Evolutionary conservation across 2,888 invertebrate genomes (phyloP), one percentile per base, ranked within the genome.

Genomic region (Drosophila vallismaia): DNA sequence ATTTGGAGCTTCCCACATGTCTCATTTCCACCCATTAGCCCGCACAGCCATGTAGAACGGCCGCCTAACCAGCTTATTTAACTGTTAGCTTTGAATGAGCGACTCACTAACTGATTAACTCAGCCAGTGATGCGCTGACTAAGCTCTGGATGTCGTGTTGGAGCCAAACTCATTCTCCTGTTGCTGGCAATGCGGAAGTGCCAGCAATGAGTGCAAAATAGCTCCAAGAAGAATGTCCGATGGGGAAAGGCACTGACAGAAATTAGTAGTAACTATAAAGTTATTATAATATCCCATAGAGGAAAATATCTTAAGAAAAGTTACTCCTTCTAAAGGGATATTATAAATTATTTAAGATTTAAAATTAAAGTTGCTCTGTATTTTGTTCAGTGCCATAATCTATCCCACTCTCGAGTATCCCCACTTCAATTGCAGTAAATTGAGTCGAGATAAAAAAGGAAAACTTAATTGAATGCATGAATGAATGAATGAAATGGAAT

Each of bases 381-480:
- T 59, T 59, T 59, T 19, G 45, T 33, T 8, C 12, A 12, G 59
- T 60, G 62, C 12, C 5, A 0, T n/a, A 46, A 62, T 38, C 36
- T 24, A 62, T 38, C 59, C 62, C 45, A 60, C 19, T 19, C 62
- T 62, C 40, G 40, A 14, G 40, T 42, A 14, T 8, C 29, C 71
- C 19, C 54, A 40, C 60, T 28, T 56, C 60, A 85, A 79, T 72
- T 76, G 77, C 74, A 79, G 54, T 62, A 83, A 88, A 88, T 82
- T 88, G 60, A 77, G 79, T 79, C 14, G 55, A 49, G 49, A 33
- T 36, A 28, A 38, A 48, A 42, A 53, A 44, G 38, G 48, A 55
- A 64, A 67, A 80, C 76, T 60, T 72, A 64, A 80, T 71, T 71
- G 82, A 76, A 72, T 76, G 81, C 71, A 75, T 79, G 83, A 82